These are phyloP conservation scores for Pseudococcus jackbeardsleyi DNA, from an alignment of 2,888 invertebrate species.

Conservation along the genomic window DNA sequence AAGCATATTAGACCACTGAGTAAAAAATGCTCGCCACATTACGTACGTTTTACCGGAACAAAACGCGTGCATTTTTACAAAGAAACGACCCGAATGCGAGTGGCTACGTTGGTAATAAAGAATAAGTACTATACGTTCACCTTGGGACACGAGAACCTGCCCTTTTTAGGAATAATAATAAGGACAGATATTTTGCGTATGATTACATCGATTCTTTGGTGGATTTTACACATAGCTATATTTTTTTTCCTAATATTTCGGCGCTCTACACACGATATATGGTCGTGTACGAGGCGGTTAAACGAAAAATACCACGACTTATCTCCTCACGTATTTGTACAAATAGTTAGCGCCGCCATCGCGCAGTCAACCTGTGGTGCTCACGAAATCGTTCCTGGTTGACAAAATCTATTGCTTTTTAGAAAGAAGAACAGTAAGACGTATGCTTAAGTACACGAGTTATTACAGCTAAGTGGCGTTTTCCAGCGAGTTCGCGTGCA, in stretches of 20 bases:
- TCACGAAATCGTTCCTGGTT: neutral
- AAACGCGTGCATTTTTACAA: neutral
- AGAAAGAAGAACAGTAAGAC: too few relatives aligned
- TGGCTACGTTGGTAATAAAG: slow-evolving; percentile 10
- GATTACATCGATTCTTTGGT: slow-evolving; percentile 11
- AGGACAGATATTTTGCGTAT: slow-evolving; percentile 31
- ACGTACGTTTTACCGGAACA: neutral
- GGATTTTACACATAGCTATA: neutral
- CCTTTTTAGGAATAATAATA: slow-evolving; percentile 39
- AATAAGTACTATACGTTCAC: slow-evolving; percentile 10
- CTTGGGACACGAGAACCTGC: slow-evolving; percentile 30
- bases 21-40: neutral
- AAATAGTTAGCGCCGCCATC: neutral
- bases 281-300: neutral
- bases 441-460: neutral
- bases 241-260: neutral
- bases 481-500: slow-evolving; percentile 10
- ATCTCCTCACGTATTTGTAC: neutral
- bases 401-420: neutral
- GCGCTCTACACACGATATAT: neutral
- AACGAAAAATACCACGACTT: neutral
- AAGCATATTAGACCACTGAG: neutral
- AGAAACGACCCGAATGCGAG: slow-evolving; percentile 3
- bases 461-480: slow-evolving; percentile 2
- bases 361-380: neutral